A percentile compares a stretch with the other conserved stretches of the same genome.
phyloP scores from a whole-genome alignment of 2,888 invertebrate genomes.

The Exephanes ischioxanthus region DNA sequence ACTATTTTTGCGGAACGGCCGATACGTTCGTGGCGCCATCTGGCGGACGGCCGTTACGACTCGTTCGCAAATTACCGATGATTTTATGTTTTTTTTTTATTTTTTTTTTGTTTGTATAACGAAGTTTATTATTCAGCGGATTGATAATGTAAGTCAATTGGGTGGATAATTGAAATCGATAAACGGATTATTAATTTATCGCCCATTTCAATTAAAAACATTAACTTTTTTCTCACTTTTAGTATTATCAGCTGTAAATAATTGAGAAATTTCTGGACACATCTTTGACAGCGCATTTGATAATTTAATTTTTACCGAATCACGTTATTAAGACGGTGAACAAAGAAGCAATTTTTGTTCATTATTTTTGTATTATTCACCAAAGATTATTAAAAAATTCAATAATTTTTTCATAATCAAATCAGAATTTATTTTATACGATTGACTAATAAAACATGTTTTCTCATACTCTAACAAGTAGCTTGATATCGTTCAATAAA shows the following conservation, averaged over 20 bases:
- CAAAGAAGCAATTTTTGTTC: neutral
- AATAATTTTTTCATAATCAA: neutral
- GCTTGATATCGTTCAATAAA: too few relatives aligned
- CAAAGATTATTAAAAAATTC: neutral
- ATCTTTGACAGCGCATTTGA: neutral
- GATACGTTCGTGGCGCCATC: conserved; percentile 58
- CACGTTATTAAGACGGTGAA: neutral
- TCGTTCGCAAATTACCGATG: neutral
- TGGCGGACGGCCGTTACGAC: neutral
- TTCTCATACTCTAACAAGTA: too few relatives aligned
- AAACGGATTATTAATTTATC: neutral
- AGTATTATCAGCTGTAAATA: neutral
- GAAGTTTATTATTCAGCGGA: neutral
- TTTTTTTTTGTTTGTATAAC: neutral
- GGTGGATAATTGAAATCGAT: neutral
- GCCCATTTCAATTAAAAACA: neutral
- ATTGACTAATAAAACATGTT: too few relatives aligned
- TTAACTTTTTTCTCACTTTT: neutral
- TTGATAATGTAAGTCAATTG: neutral
- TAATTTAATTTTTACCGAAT: neutral
- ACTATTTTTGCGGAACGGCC: conserved; percentile 62
- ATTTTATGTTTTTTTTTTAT: neutral
- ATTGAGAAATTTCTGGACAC: neutral
- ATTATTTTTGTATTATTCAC: neutral
- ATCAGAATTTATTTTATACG: neutral